Evolutionary conservation across 1,140 invertebrate genomes (phyloP), one percentile per base, ranked within the genome.

Genomic region (Paraescarpia echinospica): DNA sequence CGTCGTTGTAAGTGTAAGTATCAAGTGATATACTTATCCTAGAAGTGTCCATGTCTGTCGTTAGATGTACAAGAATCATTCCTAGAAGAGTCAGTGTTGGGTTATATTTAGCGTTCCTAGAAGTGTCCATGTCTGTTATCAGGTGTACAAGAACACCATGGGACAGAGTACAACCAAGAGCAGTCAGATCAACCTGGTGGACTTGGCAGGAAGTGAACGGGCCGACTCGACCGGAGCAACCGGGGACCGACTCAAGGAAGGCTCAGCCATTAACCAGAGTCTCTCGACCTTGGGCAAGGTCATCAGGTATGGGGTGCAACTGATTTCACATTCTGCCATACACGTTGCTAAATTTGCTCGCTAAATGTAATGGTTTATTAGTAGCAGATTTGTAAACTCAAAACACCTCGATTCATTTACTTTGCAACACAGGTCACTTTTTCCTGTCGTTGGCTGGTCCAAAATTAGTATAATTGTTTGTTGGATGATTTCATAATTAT

Each of bases 171-270:
- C 97, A 93, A 96, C 96, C 0, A 97, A 97, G 94, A 96, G 95
- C 22, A 96, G 97, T 6, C 94, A 96, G 59, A 96, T 97, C 89
- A 97, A 97, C 94, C 94, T 97, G 18, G 97, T 97, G 12, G 97
- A 97, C 95, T 95, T 97, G 92, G 97, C 97, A 93, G 97, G 97
- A 93, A 97, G 97, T 94, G 97, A 97, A 94, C 94, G 97, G 35
- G 96, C 96, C 92, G 96, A 96, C 34, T 95, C 95, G 89, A 96
- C 96, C 51, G 96, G 96, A 34, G 96, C 96, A 1, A 96, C 95
- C n/a, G 97, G 96, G 6, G 97, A 97, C 89, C 94, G 97, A 77
- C 94, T 97, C n/a, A 97, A 97, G 94, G 97, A 97, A 94, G 96
- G 97, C 89, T 97, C 97, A 5, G 96, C 96, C 33, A 97, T 97